These are phyloP conservation scores for Tinamus major DNA, from an alignment of 2,797 vertebrate species.

Conservation along the genomic window DNA sequence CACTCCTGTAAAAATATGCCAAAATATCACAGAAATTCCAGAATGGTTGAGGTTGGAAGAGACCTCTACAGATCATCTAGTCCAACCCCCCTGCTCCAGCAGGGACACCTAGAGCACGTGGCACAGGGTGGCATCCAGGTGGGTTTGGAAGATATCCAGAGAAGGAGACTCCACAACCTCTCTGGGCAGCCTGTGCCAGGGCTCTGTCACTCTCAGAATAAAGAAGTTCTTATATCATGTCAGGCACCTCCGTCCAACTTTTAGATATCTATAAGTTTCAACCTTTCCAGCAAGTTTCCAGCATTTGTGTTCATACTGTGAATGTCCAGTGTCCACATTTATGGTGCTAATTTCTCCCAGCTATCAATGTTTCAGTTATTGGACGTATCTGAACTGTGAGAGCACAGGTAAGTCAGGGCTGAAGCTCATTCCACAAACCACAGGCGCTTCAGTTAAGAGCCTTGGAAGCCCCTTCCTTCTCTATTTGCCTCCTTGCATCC, in stretches of 20 bases:
- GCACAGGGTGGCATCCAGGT: no score
- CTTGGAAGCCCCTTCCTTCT: not conserved
- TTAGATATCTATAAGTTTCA: not conserved
- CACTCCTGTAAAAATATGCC: not conserved
- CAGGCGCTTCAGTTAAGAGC: not conserved
- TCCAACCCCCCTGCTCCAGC: no score
- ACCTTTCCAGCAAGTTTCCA: no score
- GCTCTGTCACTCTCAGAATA: no score
- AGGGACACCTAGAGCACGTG: no score
- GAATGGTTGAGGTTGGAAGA: no score
- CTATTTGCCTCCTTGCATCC: not conserved
- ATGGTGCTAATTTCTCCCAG: not conserved
- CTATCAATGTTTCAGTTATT: not conserved
- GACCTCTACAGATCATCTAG: no score
- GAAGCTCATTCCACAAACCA: not conserved
- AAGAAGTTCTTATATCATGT: not conserved
- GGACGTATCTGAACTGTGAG: accelerated
- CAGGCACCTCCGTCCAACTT: not conserved
- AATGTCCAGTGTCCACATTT: not conserved
- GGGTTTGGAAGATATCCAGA: no score
- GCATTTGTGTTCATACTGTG: not conserved
- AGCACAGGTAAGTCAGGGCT: not conserved
- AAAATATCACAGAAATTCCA: not conserved
- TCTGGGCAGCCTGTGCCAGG: no score
- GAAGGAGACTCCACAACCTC: no score